A percentile compares a stretch with the other conserved stretches of the same genome.
Conservation (phyloP, 2,113 vertebrate genomes). For the Tauraco erythrolophus region DNA sequence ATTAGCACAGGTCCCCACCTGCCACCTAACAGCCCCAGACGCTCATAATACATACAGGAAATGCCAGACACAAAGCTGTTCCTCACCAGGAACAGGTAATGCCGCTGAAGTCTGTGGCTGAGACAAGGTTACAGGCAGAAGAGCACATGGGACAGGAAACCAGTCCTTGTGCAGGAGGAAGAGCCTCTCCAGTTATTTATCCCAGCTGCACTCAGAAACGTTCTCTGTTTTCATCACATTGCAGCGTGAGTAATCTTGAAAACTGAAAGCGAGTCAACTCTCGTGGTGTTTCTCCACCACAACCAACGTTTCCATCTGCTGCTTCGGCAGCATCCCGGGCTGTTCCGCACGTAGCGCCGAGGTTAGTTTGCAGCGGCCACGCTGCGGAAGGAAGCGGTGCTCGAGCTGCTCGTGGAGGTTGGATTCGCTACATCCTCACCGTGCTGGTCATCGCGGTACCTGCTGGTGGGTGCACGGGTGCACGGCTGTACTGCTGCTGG, state of each 20-base stretch:
- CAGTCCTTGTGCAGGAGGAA: background rate
- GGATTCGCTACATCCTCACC: background rate
- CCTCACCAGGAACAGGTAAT: background rate
- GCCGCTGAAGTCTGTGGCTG: background rate
- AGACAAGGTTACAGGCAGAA: background rate
- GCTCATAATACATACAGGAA: background rate
- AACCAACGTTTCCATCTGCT: background rate
- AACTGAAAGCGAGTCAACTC: background rate
- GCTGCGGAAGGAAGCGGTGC: background rate
- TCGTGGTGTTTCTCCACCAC: background rate
- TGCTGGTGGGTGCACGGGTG: rapidly evolving
- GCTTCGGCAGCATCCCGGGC: background rate
- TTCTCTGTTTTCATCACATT: background rate
- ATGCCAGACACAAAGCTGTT: background rate
- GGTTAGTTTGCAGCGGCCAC: background rate
- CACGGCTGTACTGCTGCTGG: background rate
- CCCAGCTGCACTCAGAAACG: background rate
- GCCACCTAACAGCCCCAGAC: background rate
- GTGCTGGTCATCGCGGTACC: rapidly evolving
- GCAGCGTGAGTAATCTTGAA: background rate
- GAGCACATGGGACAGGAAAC: background rate
- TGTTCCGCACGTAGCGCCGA: rapidly evolving
- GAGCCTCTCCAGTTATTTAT: background rate
- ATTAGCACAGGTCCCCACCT: background rate
- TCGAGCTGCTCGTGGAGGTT: rapidly evolving